Evolutionary conservation across 2,888 invertebrate genomes (phyloP).

Genomic region (Drosophila mayaguana): DNA sequence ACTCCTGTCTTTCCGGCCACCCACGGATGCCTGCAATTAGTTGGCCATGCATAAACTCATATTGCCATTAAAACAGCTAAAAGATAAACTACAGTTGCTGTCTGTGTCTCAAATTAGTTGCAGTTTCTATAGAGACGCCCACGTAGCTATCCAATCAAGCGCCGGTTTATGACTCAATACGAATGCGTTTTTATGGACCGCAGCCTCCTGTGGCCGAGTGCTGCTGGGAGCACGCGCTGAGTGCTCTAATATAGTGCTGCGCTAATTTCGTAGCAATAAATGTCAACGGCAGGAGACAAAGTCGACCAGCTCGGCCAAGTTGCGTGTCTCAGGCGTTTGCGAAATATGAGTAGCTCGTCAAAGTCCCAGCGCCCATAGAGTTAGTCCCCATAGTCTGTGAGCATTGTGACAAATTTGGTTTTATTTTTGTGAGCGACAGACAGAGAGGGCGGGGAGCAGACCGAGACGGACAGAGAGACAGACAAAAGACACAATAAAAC

Average conservation of each 20-base stretch:
- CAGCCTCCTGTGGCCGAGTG: conserved; percentile 23
- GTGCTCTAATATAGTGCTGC: conserved; percentile 57
- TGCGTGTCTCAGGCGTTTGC: conserved; percentile 76
- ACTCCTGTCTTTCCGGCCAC: conserved; percentile 35
- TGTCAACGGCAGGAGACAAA: conserved; percentile 65
- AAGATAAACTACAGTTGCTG: conserved; percentile 68
- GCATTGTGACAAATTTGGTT: conserved; percentile 73
- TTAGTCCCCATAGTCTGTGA: conserved; percentile 21
- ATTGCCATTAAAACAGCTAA: conserved; percentile 59
- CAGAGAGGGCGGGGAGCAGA: conserved; percentile 7
- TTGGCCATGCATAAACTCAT: conserved; percentile 37
- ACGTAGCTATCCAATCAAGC: conserved; percentile 72
- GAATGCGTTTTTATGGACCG: conserved; percentile 55
- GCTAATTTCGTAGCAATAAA: conserved; percentile 78
- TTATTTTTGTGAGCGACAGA: conserved; percentile 64
- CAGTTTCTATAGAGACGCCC: conserved; percentile 58
- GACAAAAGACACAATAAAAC: conserved; percentile 59
- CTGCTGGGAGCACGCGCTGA: conserved; percentile 6
- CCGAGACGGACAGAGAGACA: conserved; percentile 8
- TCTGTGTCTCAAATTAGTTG: conserved; percentile 74
- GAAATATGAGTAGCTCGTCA: conserved; percentile 66
- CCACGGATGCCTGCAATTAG: conserved; percentile 71
- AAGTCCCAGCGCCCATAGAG: conserved; percentile 17
- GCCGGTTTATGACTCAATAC: conserved; percentile 75
- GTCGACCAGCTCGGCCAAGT: conserved; percentile 41